Evolutionary conservation across 2,113 vertebrate species (phyloP).

Genomic region (Hyaena hyaena): DNA sequence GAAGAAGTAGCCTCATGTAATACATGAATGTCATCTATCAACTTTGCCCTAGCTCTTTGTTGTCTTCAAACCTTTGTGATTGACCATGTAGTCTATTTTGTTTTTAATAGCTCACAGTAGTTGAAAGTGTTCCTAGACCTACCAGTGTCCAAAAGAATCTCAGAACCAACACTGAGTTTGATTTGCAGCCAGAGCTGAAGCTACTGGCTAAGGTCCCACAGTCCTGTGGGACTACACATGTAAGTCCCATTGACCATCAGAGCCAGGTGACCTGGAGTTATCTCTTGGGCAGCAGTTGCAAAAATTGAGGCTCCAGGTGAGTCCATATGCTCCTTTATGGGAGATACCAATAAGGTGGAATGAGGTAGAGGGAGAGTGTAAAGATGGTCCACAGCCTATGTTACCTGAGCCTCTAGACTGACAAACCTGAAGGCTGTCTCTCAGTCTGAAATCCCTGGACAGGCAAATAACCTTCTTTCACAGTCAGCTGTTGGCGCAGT

Average conservation of each 20-base stretch:
- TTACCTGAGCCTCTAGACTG: background rate
- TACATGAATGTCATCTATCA: background rate
- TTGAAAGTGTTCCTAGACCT: background rate
- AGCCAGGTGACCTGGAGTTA: background rate
- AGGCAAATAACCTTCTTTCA: background rate
- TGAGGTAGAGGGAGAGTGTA: background rate
- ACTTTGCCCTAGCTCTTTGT: background rate
- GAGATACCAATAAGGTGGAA: background rate
- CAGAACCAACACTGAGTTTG: background rate
- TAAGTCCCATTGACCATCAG: background rate
- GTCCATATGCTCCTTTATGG: background rate
- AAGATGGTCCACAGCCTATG: background rate
- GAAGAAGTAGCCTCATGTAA: background rate
- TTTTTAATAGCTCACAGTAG: background rate
- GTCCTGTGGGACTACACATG: background rate
- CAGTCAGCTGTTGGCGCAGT: background rate
- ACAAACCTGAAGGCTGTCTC: background rate
- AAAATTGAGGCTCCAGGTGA: background rate
- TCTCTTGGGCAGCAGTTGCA: background rate
- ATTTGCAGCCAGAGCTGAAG: background rate
- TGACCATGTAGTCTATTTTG: background rate
- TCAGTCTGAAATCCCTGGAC: background rate
- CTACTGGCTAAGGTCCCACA: background rate
- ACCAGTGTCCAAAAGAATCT: background rate
- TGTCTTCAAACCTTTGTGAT: background rate